Evolutionary conservation across 2,113 vertebrate genomes (phyloP).

Genomic region (Psilopogon haemacephalus): DNA sequence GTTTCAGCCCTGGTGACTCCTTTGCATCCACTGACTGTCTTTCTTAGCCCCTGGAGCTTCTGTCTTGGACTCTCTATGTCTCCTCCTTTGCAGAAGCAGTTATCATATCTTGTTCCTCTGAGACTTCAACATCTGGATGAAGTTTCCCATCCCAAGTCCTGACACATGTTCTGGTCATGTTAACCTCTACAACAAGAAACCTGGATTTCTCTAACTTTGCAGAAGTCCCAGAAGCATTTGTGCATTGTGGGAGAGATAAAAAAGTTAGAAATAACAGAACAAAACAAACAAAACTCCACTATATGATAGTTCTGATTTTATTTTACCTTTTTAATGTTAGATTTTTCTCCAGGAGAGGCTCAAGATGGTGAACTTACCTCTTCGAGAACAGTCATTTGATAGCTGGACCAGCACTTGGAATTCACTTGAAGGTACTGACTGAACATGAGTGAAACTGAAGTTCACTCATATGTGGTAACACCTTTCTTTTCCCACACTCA

Average conservation of each 20-base stretch:
- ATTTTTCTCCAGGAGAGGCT: neutral
- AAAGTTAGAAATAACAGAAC: neutral
- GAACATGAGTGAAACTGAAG: conserved; percentile 43
- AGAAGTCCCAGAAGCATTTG: neutral
- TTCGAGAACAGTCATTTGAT: neutral
- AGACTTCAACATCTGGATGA: neutral
- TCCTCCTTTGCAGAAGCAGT: neutral
- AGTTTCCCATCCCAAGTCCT: neutral
- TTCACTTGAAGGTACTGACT: conserved; percentile 60
- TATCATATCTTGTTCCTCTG: neutral
- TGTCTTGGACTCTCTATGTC: neutral
- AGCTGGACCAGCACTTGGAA: conserved; percentile 19
- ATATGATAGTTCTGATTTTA: neutral
- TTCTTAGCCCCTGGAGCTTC: neutral
- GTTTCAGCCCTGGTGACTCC: neutral
- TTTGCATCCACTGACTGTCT: neutral
- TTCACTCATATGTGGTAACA: conserved; percentile 26
- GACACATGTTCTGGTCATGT: neutral
- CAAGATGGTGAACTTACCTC: neutral
- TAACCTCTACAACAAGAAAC: neutral
- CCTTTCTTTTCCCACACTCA: conserved; percentile 62
- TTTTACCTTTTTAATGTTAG: neutral
- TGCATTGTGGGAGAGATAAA: neutral
- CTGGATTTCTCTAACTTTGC: neutral
- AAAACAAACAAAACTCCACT: neutral